A percentile compares a stretch with the other conserved stretches of the same genome.
These are phyloP conservation scores for Melanocharis versteri DNA, from an alignment of 2,113 vertebrate genomes.

Conservation along the genomic window DNA sequence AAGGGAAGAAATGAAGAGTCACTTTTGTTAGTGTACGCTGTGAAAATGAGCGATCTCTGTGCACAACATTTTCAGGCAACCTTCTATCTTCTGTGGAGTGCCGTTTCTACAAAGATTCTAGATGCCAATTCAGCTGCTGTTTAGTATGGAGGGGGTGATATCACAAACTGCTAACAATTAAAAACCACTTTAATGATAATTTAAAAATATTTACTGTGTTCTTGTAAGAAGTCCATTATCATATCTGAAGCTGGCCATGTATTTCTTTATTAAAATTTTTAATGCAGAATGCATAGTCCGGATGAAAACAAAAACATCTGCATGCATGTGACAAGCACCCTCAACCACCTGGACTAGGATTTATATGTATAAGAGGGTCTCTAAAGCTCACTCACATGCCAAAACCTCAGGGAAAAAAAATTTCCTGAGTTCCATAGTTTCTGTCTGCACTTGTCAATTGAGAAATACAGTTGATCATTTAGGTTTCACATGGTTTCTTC, in stretches of 20 bases:
- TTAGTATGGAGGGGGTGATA: background rate
- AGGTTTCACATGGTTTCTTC: background rate
- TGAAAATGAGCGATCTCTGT: background rate
- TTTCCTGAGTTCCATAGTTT: background rate
- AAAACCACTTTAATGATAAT: background rate
- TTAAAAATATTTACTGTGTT: background rate
- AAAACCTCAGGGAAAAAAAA: background rate
- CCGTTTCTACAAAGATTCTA: background rate
- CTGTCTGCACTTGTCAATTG: background rate
- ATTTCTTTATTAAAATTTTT: background rate
- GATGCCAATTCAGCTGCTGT: background rate
- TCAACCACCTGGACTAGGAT: background rate
- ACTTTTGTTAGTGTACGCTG: accelerated
- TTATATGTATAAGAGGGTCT: background rate
- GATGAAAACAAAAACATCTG: background rate
- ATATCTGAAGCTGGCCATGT: background rate
- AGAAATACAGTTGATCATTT: background rate
- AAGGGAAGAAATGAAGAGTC: background rate
- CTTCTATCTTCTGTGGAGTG: background rate
- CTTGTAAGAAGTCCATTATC: background rate
- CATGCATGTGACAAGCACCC: background rate
- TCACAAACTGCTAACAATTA: background rate
- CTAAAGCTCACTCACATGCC: background rate
- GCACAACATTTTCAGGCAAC: background rate
- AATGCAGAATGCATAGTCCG: background rate